Evolutionary conservation across 1,140 invertebrate genomes (phyloP), one percentile per base, ranked within the genome.

Genomic region (Apis cerana): DNA sequence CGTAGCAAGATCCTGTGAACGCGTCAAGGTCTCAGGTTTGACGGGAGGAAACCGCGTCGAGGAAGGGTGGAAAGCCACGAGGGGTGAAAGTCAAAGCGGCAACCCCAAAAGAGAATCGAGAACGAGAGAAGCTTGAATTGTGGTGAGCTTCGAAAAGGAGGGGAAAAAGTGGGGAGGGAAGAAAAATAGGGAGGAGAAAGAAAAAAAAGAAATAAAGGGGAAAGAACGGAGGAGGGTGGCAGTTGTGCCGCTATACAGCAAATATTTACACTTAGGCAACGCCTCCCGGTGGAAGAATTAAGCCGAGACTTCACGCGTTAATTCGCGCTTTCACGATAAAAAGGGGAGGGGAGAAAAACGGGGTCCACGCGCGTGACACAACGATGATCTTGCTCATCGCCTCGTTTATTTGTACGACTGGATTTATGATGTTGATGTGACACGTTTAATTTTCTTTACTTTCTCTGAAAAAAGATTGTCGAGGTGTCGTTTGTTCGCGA

Each of bases 191-290:
- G 33, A 19, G 33, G 33, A 43, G 33, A 43, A 7, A 43, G 33
- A 5, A 5, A 7, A 43, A 43, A 0, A n/a, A 72, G 23, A 2
- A 13, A 43, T 52, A 10, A 33, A 65, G 5, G 52, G 23, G 68
- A 12, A 27, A n/a, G 64, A 13, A 48, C 62, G 56, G 72, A 52
- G 50, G 62, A 11, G 27, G 59, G 83, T 56, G 58, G 27, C 23
- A 52, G 62, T 62, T 69, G 56, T 12, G 78, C 71, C 79, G 67
- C 65, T 85, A 56, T 19, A 43, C 5, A 1, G 82, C 79, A 88
- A 88, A 88, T 82, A 88, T 88, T 88, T 88, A 83, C 78, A 52
- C 75, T 71, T 19, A 59, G 82, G 59, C 85, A 74, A 87, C 70
- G 76, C n/a, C 58, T 43, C 33, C 33, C 33, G 62, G 69, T 23